Percentiles rank a stretch among this genome's conserved stretches.
phyloP scores from a whole-genome alignment of 2,888 invertebrate species.

The Branchipolynoe longqiensis region DNA sequence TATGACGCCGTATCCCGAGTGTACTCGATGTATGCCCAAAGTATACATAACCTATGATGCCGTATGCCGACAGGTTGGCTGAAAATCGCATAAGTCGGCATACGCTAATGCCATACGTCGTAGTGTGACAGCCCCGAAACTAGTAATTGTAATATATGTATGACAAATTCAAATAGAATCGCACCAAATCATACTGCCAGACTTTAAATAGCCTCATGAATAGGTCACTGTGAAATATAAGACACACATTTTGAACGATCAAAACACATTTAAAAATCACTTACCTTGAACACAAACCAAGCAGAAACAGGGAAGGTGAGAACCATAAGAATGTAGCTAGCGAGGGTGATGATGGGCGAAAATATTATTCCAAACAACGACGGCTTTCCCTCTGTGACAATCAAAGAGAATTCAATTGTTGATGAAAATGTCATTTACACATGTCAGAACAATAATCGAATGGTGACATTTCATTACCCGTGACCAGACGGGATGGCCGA shows the following conservation, averaged over 20 bases:
- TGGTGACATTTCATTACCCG: too few species aligned
- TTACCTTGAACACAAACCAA: constrained; percentile 77
- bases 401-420: not conserved
- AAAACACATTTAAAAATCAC: not conserved
- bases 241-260: not conserved
- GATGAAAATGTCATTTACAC: too few species aligned
- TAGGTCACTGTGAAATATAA: not conserved
- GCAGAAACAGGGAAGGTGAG: constrained; percentile 75
- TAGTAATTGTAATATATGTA: not conserved
- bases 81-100: too few species aligned
- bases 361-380: constrained; percentile 4
- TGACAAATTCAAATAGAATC: not conserved
- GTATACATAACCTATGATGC: too few species aligned
- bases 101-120: too few species aligned
- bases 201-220: not conserved
- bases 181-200: not conserved
- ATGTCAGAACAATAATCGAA: too few species aligned
- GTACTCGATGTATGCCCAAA: too few species aligned
- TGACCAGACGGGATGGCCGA: too few species aligned
- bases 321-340: constrained; percentile 70
- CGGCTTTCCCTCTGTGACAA: constrained; percentile 5
- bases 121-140: not conserved
- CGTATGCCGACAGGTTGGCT: too few species aligned
- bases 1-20: too few species aligned
- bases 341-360: constrained; percentile 53